These are phyloP conservation scores for Drosophila putrida DNA, from an alignment of 2,888 invertebrate species.

Conservation along the genomic window DNA sequence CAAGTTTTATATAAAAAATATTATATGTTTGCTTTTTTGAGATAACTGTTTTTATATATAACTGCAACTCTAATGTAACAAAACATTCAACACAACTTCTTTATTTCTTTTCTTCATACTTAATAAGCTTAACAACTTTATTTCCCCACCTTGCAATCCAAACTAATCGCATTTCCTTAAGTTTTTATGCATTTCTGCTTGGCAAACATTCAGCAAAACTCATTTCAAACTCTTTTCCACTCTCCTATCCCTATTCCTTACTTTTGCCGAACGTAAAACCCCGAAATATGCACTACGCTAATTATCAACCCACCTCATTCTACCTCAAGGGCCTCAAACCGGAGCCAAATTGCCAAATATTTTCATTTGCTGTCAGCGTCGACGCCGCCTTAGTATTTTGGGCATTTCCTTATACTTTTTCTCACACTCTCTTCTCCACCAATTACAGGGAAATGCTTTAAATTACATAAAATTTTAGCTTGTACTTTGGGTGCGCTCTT, in stretches of 20 bases:
- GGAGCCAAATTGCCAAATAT: slow-evolving; percentile 42
- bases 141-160: background rate
- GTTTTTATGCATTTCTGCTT: slow-evolving; percentile 17
- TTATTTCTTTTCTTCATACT: background rate
- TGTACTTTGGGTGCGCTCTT: slow-evolving; percentile 14
- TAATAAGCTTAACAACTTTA: slow-evolving; percentile 5
- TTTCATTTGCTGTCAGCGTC: slow-evolving; percentile 65
- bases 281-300: slow-evolving; percentile 30
- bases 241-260: background rate
- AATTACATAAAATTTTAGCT: slow-evolving; percentile 53
- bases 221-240: slow-evolving; percentile 4
- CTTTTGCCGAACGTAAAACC: background rate
- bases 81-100: background rate
- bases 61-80: no score
- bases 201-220: slow-evolving; percentile 11
- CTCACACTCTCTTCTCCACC: background rate
- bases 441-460: slow-evolving; percentile 49
- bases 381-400: slow-evolving; percentile 13
- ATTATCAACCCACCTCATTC: slow-evolving; percentile 37
- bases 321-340: slow-evolving; percentile 11
- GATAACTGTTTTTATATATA: no score
- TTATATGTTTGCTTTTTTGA: no score
- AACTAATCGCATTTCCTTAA: slow-evolving; percentile 19
- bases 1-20: no score
- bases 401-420: slow-evolving; percentile 20